phyloP scores from a whole-genome alignment of 2,888 invertebrate species.

The Cyclophora albipunctata region DNA sequence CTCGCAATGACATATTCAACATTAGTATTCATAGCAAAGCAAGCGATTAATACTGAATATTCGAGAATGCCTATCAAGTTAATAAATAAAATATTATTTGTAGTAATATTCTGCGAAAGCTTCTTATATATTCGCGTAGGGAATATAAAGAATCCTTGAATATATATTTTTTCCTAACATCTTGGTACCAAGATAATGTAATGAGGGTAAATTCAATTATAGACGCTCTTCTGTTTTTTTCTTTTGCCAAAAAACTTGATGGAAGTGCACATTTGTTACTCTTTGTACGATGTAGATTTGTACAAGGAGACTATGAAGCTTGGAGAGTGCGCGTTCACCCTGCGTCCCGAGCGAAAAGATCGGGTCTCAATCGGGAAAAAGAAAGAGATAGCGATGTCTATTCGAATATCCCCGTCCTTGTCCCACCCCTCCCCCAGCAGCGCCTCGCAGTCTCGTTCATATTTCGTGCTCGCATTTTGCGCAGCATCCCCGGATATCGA shows the following conservation, averaged over 20 bases:
- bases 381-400: slow-evolving; percentile 67
- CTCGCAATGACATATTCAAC: no score
- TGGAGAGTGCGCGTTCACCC: slow-evolving; percentile 14
- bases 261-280: slow-evolving; percentile 66
- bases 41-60: neutral
- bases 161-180: slow-evolving; percentile 37
- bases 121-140: slow-evolving; percentile 21
- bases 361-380: slow-evolving; percentile 32
- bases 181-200: slow-evolving; percentile 60
- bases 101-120: slow-evolving; percentile 4
- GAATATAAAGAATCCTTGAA: slow-evolving; percentile 24
- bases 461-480: slow-evolving; percentile 76
- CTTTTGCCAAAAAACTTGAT: slow-evolving; percentile 43
- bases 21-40: neutral
- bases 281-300: slow-evolving; percentile 64
- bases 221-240: slow-evolving; percentile 57
- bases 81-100: neutral
- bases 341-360: slow-evolving; percentile 23
- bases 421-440: slow-evolving; percentile 68
- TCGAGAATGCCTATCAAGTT: no score
- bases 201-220: slow-evolving; percentile 69
- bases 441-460: slow-evolving; percentile 76
- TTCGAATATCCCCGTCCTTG: slow-evolving; percentile 71
- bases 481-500: slow-evolving; percentile 76
- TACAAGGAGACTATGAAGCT: slow-evolving; percentile 24